Evolutionary conservation across 92 coral and sea anemone species (phyloP), one percentile per base, ranked within the genome.

Genomic region (Siderastrea radians): DNA sequence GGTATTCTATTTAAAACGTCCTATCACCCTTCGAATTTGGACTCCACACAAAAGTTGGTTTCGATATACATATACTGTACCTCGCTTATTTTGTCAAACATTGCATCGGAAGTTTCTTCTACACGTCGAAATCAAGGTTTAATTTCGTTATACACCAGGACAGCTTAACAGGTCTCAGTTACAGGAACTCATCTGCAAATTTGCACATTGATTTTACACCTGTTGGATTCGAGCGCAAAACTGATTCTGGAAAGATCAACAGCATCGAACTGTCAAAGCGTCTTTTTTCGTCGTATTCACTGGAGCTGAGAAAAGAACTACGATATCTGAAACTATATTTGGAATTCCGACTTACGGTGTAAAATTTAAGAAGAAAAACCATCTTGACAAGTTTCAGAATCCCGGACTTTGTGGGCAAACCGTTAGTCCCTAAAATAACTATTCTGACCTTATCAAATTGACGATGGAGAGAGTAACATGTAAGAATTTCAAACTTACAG

Each of bases 1-100:
- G 49, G 87, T 73, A 47, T 84, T 84, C 87, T 64, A 82, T 82
- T 82, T 71, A 43, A 70, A 45, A 58, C 12, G 44, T 49, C 49
- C 59, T 48, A 5, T 15, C 16, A 2, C 0, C 38, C 44, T 10
- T 6, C 6, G 15, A 61, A 14, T 7, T 79, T 19, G 26, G 19
- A 8, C 8, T 2, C 10, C 14, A 0, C 0, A 26, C 38, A 26
- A 26, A 26, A 26, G 38, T 26, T 26, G 38, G 38, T 26, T 12
- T 63, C 43, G 4, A 6, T 8, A 7, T 2, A 59, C 2, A 77
- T 5, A 77, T 9, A 43, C 26, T 5, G 58, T 9, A 43, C 26
- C 43, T 12, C 16, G 9, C 60, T 13, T 60, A 11, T 49, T 19
- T 52, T 63, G 10, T 63, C 59, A 50, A 79, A 5, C 5, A 15